Percentiles rank a stretch among this genome's conserved stretches.
These are phyloP conservation scores for Pantherophis guttatus DNA, from an alignment of 2,113 vertebrate genomes.

Conservation along the genomic window DNA sequence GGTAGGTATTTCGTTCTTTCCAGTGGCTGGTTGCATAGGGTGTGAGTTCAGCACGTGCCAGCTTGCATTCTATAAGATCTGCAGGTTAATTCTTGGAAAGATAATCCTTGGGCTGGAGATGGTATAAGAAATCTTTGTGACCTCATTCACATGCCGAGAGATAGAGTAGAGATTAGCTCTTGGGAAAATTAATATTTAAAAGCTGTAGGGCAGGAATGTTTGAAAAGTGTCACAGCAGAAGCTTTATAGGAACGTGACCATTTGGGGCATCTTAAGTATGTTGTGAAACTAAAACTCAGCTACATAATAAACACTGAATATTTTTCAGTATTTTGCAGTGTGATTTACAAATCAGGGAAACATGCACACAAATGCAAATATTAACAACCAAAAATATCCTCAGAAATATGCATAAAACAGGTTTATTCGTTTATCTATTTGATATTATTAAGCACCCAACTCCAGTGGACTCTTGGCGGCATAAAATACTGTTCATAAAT, in stretches of 20 bases:
- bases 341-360: neutral
- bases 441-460: neutral
- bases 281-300: neutral
- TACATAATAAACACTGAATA: neutral
- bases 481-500: neutral
- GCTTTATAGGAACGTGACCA: neutral
- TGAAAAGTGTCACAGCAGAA: neutral
- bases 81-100: neutral
- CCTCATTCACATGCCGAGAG: neutral
- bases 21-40: neutral
- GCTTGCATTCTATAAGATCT: neutral
- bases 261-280: neutral
- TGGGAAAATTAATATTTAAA: neutral
- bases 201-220: neutral
- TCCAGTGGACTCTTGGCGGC: neutral
- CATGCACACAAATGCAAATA: neutral
- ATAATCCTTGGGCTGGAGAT: neutral
- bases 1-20: neutral
- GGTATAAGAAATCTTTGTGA: neutral
- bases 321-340: neutral
- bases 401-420: neutral
- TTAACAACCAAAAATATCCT: neutral
- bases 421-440: neutral
- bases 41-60: neutral
- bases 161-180: neutral